Evolutionary conservation across 2,797 vertebrate species (phyloP), one percentile per base, ranked within the genome.

Genomic region (Tangara arthus): DNA sequence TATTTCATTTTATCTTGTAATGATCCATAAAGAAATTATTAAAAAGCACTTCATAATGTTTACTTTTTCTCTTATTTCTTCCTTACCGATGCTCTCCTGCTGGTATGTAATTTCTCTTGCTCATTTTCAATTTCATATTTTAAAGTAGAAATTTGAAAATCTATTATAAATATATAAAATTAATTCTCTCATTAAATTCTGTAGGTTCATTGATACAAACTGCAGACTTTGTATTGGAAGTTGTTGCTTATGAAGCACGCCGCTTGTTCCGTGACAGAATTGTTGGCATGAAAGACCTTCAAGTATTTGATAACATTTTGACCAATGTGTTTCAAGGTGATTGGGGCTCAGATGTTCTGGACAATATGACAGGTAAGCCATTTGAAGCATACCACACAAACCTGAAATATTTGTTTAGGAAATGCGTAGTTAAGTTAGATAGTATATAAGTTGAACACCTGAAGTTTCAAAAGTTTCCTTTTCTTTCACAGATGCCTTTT

Each of bases 251-350:
- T 3, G 99, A 99, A 98, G 99, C 98, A 56, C 87, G 87, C 35
- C 97, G 99, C 90, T 98, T 99, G 87, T 99, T 99, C 97, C 98
- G 99, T 96, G 99, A 99, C 96, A 98, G 98, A 81, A 98, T 99
- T 35, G 99, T 99, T 95, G 98, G 98, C 66, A 52, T 95, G 63
- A 99, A 99, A 97, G 99, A 99, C 87, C 96, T 98, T 78, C 98
- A 98, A 80, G 75, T 97, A 44, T 99, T 99, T 96, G 99, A 99
- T 89, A 99, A 97, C 97, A 97, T 99, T 97, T 98, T 99, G 87
- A 97, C 97, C 20, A 98, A 99, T 27, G 98, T 99, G 75, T 97
- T 99, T 95, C 98, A 98, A 57, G 98, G 97, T 90, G 99, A 99
- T 87, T 99, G 99, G 99, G 97, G 98, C 83, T 99, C 98, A 52